Conservation (phyloP, 1,140 invertebrate genomes). For the Phymastichus coffea region DNA sequence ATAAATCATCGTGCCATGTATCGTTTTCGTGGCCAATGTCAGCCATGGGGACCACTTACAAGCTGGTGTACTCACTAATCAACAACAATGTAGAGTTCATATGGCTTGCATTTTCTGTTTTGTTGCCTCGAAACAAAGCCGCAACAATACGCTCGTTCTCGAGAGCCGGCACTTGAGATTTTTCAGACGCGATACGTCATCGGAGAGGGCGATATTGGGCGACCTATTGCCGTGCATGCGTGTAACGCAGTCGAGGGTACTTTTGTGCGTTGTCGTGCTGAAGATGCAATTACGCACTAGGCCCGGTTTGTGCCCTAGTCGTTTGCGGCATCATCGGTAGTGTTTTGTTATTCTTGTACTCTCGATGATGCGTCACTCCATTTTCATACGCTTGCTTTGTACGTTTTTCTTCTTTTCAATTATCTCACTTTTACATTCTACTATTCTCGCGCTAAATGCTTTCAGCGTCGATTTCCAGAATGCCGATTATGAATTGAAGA, state of each 20-base stretch:
- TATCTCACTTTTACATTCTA: not conserved
- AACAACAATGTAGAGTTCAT: conserved; percentile 48
- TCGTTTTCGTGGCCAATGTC: too few relatives aligned
- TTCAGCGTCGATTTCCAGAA: not conserved
- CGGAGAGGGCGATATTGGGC: too few relatives aligned
- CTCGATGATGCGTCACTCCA: conserved; percentile 30
- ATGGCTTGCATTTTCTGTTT: conserved; percentile 55
- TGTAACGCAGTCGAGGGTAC: conserved; percentile 48
- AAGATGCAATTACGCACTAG: conserved; percentile 50
- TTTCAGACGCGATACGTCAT: not conserved
- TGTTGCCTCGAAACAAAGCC: conserved; percentile 57
- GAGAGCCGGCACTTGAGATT: conserved; percentile 42
- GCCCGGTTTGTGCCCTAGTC: too few relatives aligned
- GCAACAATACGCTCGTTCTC: conserved; percentile 48
- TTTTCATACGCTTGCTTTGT: conserved; percentile 8
- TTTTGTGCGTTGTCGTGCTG: conserved; percentile 27
- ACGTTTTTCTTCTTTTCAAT: conserved; percentile 1
- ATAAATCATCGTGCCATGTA: too few relatives aligned
- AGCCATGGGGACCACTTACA: too few relatives aligned
- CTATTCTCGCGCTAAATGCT: not conserved
- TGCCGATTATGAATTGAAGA: too few relatives aligned
- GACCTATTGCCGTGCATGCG: too few relatives aligned
- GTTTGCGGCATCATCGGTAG: conserved; percentile 42
- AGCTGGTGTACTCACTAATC: conserved; percentile 54
- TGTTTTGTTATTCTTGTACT: conserved; percentile 54